A percentile compares a stretch with the other conserved stretches of the same genome.
Conservation (phyloP, 2,888 invertebrate species). For the Aradus depressus region DNA sequence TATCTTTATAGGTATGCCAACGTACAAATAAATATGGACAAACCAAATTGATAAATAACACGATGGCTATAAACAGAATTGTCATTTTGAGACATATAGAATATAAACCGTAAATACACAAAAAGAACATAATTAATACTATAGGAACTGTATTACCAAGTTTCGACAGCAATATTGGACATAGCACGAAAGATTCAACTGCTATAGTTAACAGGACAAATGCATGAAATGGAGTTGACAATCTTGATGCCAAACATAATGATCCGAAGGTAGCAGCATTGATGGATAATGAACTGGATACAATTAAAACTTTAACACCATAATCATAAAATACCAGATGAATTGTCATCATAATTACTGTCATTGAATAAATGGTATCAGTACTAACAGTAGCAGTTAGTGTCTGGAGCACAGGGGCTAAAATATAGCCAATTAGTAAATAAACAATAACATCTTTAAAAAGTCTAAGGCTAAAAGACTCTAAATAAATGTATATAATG, state of each 20-base stretch:
- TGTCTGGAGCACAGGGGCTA: slow-evolving; percentile 86
- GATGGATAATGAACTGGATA: slow-evolving; percentile 81
- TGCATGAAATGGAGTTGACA: slow-evolving; percentile 75
- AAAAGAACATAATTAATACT: slow-evolving; percentile 41
- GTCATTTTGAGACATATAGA: slow-evolving; percentile 47
- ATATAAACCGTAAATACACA: slow-evolving; percentile 36
- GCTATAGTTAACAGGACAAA: slow-evolving; percentile 83
- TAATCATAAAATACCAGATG: slow-evolving; percentile 92
- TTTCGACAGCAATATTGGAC: slow-evolving; percentile 64
- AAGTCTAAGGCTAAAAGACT: slow-evolving; percentile 30
- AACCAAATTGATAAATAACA: slow-evolving; percentile 54
- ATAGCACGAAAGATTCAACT: slow-evolving; percentile 76
- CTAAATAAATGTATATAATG: slow-evolving; percentile 41
- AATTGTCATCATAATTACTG: slow-evolving; percentile 72
- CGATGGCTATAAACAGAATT: slow-evolving; percentile 47
- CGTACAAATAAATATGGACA: slow-evolving; percentile 65
- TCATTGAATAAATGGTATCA: slow-evolving; percentile 91
- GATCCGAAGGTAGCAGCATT: slow-evolving; percentile 93
- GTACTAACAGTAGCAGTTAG: slow-evolving; percentile 94
- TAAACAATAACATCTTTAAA: slow-evolving; percentile 21
- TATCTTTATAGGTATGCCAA: slow-evolving; percentile 71
- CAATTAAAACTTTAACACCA: slow-evolving; percentile 72
- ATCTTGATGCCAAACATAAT: slow-evolving; percentile 84
- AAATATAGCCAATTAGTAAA: slow-evolving; percentile 58
- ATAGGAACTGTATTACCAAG: slow-evolving; percentile 48